These are phyloP conservation scores for Camponotus fellah DNA, from an alignment of 2,888 invertebrate species.

Conservation along the genomic window DNA sequence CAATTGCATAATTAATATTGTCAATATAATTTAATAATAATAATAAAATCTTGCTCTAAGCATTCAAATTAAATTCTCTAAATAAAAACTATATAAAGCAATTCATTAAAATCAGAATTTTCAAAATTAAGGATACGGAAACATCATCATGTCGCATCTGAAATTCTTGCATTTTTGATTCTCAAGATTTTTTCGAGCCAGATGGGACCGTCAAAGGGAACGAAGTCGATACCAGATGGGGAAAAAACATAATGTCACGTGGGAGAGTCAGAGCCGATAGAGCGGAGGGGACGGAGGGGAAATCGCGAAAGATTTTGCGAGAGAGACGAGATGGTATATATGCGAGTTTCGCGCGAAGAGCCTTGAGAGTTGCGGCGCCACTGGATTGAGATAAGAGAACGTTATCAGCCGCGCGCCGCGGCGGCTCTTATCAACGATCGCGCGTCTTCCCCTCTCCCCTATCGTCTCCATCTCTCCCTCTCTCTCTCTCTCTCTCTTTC, in stretches of 20 bases:
- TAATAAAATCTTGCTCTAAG: not conserved
- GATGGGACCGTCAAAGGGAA: not conserved
- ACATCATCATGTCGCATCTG: too few species aligned
- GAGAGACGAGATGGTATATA: constrained; percentile 67
- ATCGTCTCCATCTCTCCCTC: constrained; percentile 70
- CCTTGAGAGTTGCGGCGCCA: constrained; percentile 86
- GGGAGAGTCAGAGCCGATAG: not conserved
- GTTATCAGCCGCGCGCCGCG: constrained; percentile 85
- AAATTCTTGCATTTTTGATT: not conserved
- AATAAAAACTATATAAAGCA: not conserved
- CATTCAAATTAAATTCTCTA: not conserved
- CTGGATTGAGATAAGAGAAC: constrained; percentile 85
- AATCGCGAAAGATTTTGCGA: constrained; percentile 64
- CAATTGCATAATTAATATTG: not conserved
- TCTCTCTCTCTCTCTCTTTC: constrained; percentile 70
- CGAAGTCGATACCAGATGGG: not conserved
- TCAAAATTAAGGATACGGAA: too few species aligned
- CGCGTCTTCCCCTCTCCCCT: constrained; percentile 80
- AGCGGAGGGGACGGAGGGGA: constrained; percentile 26
- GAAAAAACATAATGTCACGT: not conserved
- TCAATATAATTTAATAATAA: not conserved
- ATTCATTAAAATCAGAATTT: too few species aligned
- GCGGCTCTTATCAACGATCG: constrained; percentile 86
- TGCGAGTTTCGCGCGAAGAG: constrained; percentile 78
- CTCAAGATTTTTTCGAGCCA: not conserved